Evolutionary conservation across 2,888 invertebrate species (phyloP), one percentile per base, ranked within the genome.

Genomic region (Scelioninae gen. 1): DNA sequence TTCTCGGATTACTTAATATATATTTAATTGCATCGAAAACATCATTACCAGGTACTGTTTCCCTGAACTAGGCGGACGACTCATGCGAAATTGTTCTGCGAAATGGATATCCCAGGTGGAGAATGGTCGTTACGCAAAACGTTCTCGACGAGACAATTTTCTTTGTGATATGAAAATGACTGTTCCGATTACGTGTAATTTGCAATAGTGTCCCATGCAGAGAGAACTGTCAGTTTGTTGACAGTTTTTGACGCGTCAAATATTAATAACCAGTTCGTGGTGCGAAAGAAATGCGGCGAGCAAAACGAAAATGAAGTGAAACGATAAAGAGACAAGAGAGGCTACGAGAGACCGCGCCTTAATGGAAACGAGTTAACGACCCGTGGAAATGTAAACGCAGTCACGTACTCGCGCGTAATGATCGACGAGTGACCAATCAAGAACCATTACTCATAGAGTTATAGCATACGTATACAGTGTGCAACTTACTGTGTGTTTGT

Each of bases 341-440:
- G 68, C 74, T 71, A 75, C 72, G 82, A 62, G 84, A 87, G 85
- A 87, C 89, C 89, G 89, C 89, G 88, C 90, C 89, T 89, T 89
- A 89, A 89, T 90, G 88, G 88, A 90, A 90, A 89, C 89, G 88
- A 90, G 88, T 89, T 90, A 90, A 90, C 88, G 90, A 90, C 87
- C 89, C 89, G 87, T 89, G 88, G 89, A 90, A 90, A 88, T 88
- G 89, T 89, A 89, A 89, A 89, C 87, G 88, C 88, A 89, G 89
- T 89, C 90, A 89, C 89, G 90, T 90, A 89, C 87, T 84, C 85
- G 62, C 68, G 77, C 82, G 77, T 82, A 77, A 85, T 81, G 83
- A 81, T 85, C 81, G 75, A 83, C 81, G 78, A 85, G 78, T 83
- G 83, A 83, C 84, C 83, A 81, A 84, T 83, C 84, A 84, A 78